These are phyloP conservation scores for Dasypus novemcinctus DNA, from an alignment of 2,113 vertebrate genomes.

Conservation along the genomic window DNA sequence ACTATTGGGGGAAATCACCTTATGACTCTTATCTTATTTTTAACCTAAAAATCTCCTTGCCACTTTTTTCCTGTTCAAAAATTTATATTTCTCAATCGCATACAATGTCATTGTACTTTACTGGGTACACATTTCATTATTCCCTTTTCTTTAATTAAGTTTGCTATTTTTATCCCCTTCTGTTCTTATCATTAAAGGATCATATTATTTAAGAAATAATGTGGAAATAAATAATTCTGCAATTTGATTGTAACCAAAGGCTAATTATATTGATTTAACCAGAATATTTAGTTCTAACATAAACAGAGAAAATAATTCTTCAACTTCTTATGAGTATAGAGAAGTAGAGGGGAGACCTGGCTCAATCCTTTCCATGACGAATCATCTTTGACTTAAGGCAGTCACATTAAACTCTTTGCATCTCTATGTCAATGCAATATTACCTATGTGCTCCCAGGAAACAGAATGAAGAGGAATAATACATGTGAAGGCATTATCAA, in stretches of 20 bases:
- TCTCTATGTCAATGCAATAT: background rate
- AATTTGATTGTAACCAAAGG: background rate
- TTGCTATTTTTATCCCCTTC: background rate
- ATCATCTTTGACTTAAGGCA: background rate
- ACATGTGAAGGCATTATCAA: background rate
- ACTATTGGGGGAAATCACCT: background rate
- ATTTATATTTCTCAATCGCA: background rate
- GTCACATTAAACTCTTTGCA: background rate
- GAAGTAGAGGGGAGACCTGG: background rate
- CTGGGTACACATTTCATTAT: background rate
- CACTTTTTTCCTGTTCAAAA: background rate
- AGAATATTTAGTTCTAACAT: constrained; percentile 20
- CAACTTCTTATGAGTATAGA: background rate
- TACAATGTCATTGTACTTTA: background rate
- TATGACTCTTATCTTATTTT: background rate
- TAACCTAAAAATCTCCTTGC: background rate
- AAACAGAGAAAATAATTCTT: background rate
- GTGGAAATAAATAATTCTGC: background rate
- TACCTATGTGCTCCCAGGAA: background rate
- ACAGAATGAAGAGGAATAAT: background rate
- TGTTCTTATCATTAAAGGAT: constrained; percentile 15
- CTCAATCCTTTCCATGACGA: background rate
- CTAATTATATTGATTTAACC: constrained; percentile 3
- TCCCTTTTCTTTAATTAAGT: background rate
- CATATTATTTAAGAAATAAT: background rate